Evolutionary conservation across 2,888 invertebrate species (phyloP), one percentile per base, ranked within the genome.

Genomic region (Pandemis heparana): DNA sequence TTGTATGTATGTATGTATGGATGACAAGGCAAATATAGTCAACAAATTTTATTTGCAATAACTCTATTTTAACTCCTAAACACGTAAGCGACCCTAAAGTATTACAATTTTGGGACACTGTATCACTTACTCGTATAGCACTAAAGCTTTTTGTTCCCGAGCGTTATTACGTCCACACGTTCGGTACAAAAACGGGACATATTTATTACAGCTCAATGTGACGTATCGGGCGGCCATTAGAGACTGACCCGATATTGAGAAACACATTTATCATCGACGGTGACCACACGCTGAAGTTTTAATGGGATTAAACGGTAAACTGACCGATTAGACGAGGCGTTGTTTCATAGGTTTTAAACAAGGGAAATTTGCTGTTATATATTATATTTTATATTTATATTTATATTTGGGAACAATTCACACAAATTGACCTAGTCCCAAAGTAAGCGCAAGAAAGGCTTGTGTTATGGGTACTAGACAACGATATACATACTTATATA

Each of bases 251-350:
- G 71, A 82, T 84, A 84, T 83, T 83, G 80, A 78, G 78, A 77
- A 83, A 81, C 79, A 78, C 83, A 83, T 84, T 77, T 78, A 82
- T 84, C 83, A 83, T 80, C 68, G 61, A 56, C 70, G 63, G 62
- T 70, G 61, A 68, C 72, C 72, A 68, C 61, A 67, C 61, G 51
- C 23, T 1, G 63, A 60, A 56, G 56, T 72, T 68, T 67, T 72
- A 67, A 63, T 65, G 16, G 65, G 65, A 65, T 51, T 60, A 51
- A 63, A 23, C 32, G n/a, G 63, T 63, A 23, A 5, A 14, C 14
- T n/a, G 38, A 14, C n/a, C 38, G n/a, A 60, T 38, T 60, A 56
- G 23, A 56, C 23, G 10, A 56, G 56, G 56, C 18, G 16, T 46
- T 46, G 4, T 14, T 46, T 2, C 23, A 32, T 2, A 10, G 3